Evolutionary conservation across 2,113 vertebrate species (phyloP).

Genomic region (Sander lucioperca): DNA sequence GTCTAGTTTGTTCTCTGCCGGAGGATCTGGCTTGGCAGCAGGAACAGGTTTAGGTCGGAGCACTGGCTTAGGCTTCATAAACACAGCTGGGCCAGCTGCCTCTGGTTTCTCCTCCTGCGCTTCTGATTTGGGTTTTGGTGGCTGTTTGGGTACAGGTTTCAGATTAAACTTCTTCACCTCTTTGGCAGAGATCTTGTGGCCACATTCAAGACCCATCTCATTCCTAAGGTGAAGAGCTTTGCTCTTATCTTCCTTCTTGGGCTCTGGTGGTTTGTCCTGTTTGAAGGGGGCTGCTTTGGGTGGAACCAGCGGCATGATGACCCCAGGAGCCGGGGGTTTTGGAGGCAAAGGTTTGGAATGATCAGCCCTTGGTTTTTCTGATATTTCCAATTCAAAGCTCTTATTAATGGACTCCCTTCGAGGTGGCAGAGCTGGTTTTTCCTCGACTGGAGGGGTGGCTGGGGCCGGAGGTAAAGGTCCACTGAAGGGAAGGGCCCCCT

Average conservation of each 20-base stretch:
- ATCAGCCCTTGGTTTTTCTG: conserved; percentile 86
- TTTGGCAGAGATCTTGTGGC: conserved; percentile 94
- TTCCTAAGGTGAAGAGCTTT: conserved; percentile 92
- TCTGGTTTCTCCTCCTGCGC: conserved; percentile 88
- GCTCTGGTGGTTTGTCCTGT: conserved; percentile 86
- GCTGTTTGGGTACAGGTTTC: conserved; percentile 92
- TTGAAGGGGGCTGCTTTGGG: conserved; percentile 86
- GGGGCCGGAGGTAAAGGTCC: conserved; percentile 81
- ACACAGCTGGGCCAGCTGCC: conserved; percentile 77
- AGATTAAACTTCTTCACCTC: conserved; percentile 97
- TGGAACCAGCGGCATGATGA: conserved; percentile 88
- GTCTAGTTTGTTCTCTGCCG: conserved; percentile 89
- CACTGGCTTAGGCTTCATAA: conserved; percentile 91
- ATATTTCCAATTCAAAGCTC: conserved; percentile 88
- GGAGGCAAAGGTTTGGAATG: conserved; percentile 88
- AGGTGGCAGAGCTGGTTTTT: conserved; percentile 95
- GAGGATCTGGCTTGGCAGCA: conserved; percentile 85
- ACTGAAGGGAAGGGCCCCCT: conserved; percentile 69
- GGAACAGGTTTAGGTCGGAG: conserved; percentile 91
- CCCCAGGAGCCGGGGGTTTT: conserved; percentile 88
- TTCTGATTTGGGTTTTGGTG: conserved; percentile 89
- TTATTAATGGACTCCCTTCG: conserved; percentile 96
- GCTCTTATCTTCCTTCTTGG: conserved; percentile 92
- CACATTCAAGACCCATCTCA: conserved; percentile 97
- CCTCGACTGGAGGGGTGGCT: conserved; percentile 84